Evolutionary conservation across 2,797 vertebrate species (phyloP).

Genomic region (Orestias chungarensis): DNA sequence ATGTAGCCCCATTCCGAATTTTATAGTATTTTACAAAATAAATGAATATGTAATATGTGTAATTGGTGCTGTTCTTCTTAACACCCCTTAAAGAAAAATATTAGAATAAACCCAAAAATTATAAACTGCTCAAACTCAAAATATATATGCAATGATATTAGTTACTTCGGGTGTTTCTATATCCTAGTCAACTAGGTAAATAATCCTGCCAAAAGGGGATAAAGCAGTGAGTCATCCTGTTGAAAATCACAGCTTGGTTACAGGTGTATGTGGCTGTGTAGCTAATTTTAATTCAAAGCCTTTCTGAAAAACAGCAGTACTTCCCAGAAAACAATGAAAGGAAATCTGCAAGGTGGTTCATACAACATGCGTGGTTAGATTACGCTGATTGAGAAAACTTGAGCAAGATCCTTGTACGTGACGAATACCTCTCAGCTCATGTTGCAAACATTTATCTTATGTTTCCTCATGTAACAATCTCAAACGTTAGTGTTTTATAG

Average conservation of each 20-base stretch:
- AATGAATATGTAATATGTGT: not conserved
- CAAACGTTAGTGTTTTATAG: not conserved
- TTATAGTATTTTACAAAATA: not conserved
- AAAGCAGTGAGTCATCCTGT: not conserved
- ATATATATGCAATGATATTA: not conserved
- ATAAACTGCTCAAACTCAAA: not conserved
- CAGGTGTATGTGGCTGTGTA: slow-evolving; percentile 12
- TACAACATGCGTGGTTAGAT: slow-evolving; percentile 67
- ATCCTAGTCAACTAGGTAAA: not conserved
- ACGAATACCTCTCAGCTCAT: slow-evolving; percentile 59
- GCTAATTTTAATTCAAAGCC: slow-evolving; percentile 47
- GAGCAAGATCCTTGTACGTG: slow-evolving; percentile 46
- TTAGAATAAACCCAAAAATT: not conserved
- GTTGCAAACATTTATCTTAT: slow-evolving; percentile 27
- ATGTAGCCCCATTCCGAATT: not conserved
- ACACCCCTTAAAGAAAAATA: no score
- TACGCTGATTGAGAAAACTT: slow-evolving; percentile 48
- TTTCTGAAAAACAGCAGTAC: slow-evolving; percentile 35
- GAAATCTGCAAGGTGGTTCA: slow-evolving; percentile 66
- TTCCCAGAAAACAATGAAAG: slow-evolving; percentile 68
- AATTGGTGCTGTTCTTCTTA: not conserved
- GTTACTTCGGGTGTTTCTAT: not conserved
- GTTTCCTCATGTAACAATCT: not conserved
- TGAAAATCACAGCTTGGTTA: slow-evolving; percentile 5
- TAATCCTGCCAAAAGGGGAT: not conserved